These are phyloP conservation scores for Notiomystis cincta DNA, from an alignment of 2,113 vertebrate species.

Conservation along the genomic window DNA sequence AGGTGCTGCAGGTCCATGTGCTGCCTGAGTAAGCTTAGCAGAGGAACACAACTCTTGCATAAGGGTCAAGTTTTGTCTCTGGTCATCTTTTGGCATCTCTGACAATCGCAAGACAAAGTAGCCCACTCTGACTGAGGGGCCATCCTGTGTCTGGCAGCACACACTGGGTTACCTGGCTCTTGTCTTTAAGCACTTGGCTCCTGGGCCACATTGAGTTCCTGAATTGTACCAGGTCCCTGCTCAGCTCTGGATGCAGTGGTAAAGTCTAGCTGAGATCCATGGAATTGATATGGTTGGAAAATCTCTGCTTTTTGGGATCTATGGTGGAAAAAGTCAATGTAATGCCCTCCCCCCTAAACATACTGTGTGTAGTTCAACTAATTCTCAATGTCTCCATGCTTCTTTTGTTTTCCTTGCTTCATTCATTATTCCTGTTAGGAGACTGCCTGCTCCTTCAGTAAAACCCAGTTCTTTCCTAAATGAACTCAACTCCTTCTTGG, in stretches of 20 bases:
- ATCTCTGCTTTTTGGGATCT: neutral
- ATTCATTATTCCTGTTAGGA: neutral
- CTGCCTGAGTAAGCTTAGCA: neutral
- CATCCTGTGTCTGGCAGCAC: fast-evolving
- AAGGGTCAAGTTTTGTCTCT: neutral
- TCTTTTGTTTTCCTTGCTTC: neutral
- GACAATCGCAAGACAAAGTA: neutral
- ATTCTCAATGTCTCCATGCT: fast-evolving
- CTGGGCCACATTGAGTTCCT: neutral
- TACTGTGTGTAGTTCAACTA: neutral
- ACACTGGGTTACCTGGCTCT: neutral
- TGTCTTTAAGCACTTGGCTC: neutral
- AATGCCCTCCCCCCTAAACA: neutral
- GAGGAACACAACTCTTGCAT: neutral
- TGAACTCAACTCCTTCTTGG: neutral
- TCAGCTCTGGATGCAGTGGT: neutral
- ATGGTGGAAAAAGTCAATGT: neutral
- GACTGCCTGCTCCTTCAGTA: neutral
- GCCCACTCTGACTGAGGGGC: neutral
- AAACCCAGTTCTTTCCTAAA: neutral
- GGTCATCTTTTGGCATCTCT: neutral
- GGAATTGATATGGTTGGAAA: neutral
- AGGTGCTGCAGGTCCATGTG: neutral
- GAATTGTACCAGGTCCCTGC: neutral
- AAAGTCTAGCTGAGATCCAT: neutral